Evolutionary conservation across 2,113 vertebrate species (phyloP).

Genomic region (Leptosomus discolor): DNA sequence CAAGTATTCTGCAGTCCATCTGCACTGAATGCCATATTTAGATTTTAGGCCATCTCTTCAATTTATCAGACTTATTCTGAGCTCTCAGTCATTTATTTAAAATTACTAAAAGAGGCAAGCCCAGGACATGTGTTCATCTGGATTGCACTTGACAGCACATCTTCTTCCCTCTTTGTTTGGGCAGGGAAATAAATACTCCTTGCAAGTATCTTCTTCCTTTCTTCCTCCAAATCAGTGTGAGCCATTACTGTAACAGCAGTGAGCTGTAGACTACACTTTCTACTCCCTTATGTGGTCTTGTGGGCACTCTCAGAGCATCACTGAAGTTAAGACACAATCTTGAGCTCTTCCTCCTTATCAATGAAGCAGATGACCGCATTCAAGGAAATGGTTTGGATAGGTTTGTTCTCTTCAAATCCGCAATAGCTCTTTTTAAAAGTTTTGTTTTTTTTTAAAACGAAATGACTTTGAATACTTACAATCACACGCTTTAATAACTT

Average conservation of each 20-base stretch:
- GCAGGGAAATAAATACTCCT: background rate
- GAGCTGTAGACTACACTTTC: background rate
- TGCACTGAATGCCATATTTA: background rate
- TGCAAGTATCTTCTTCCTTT: background rate
- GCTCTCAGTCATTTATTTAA: background rate
- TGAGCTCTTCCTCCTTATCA: background rate
- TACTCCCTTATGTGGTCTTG: background rate
- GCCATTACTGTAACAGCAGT: background rate
- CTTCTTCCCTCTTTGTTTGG: background rate
- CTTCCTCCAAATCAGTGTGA: background rate
- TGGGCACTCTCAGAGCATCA: background rate
- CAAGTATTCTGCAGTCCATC: background rate
- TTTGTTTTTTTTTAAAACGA: background rate
- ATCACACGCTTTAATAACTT: background rate
- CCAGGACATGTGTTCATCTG: background rate
- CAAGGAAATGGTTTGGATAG: background rate
- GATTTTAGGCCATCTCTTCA: background rate
- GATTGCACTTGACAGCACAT: background rate
- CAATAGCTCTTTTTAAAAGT: fast-evolving
- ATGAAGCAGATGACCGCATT: background rate
- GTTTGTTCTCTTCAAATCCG: background rate
- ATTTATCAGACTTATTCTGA: background rate
- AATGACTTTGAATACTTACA: background rate
- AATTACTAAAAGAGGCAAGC: background rate
- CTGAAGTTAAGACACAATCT: background rate